Evolutionary conservation across 1,140 invertebrate species (phyloP), one percentile per base, ranked within the genome.

Genomic region (Myzus persicae): DNA sequence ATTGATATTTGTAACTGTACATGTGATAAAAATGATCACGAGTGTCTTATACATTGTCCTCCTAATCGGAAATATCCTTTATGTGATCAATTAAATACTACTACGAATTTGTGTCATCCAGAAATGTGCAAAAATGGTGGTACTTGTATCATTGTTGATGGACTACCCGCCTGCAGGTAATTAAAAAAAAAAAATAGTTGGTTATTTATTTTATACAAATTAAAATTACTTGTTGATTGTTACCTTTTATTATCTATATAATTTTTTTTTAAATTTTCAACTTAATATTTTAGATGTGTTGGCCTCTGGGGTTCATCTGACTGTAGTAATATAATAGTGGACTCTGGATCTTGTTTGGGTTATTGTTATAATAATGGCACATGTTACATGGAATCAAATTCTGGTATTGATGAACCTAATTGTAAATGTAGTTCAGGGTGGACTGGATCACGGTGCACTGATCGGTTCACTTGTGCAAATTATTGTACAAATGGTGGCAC

Each of bases 401-500:
- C 54, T 44, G 89, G 89, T 20, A 31, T 42, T 22, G 54, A 90
- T 90, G 85, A 76, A 26, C 93, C 94, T 3, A 46, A 67, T 51
- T 95, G 94, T 94, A 94, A 94, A 31, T 96, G 95, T 94, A 48
- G 93, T 8, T 87, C 90, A 26, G 95, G 94, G 24, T 97, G 96
- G 96, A 95, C 95, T 26, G 97, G 97, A 24, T 94, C 95, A 20
- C 94, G 95, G 51, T 97, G 96, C 94, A 95, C 96, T 42, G 93
- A 95, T 24, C 95, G 95, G 8, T 95, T 95, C 5, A 94, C 94
- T 42, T 97, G 97, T 94, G 94, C 95, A 8, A 95, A 95, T 88
- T 96, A 95, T 94, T 97, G 97, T 94, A 95, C 95, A 93, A 96
- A 97, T 95, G 95, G 95, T 46, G 97, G 96, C 40, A 92, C 90